Evolutionary conservation across 2,888 invertebrate species (phyloP).

Genomic region (Tipula vernalis): DNA sequence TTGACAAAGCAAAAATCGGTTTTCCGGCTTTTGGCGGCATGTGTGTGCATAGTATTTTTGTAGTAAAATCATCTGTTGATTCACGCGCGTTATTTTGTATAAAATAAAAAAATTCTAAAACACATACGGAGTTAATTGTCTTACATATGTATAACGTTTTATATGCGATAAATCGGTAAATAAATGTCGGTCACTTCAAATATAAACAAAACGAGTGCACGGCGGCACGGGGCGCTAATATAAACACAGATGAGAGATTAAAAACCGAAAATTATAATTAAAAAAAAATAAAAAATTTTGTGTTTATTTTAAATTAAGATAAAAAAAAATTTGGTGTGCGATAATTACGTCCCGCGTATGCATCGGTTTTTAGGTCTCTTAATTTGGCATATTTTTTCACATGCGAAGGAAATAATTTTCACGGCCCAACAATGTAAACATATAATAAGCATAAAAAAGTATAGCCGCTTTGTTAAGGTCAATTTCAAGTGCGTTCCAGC

Average conservation of each 20-base stretch:
- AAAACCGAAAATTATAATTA: neutral
- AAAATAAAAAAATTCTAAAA: neutral
- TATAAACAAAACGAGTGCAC: neutral
- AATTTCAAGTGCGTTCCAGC: neutral
- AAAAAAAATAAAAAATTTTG: neutral
- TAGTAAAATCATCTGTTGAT: conserved; percentile 4
- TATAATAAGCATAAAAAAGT: neutral
- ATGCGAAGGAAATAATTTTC: neutral
- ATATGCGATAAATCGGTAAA: neutral
- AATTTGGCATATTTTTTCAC: neutral
- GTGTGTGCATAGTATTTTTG: neutral
- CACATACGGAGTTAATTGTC: neutral
- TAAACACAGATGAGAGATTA: neutral
- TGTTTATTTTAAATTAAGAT: neutral
- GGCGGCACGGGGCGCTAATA: neutral
- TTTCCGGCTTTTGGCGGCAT: neutral
- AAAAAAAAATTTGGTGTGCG: neutral
- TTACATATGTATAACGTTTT: too few species aligned
- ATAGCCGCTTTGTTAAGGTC: neutral
- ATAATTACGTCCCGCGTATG: neutral
- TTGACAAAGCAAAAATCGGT: neutral
- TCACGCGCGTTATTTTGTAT: neutral
- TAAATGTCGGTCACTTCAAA: neutral
- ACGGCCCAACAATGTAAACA: neutral
- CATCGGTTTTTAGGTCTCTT: neutral